Evolutionary conservation across 2,113 vertebrate genomes (phyloP).

Genomic region (Telmatochromis sp.): DNA sequence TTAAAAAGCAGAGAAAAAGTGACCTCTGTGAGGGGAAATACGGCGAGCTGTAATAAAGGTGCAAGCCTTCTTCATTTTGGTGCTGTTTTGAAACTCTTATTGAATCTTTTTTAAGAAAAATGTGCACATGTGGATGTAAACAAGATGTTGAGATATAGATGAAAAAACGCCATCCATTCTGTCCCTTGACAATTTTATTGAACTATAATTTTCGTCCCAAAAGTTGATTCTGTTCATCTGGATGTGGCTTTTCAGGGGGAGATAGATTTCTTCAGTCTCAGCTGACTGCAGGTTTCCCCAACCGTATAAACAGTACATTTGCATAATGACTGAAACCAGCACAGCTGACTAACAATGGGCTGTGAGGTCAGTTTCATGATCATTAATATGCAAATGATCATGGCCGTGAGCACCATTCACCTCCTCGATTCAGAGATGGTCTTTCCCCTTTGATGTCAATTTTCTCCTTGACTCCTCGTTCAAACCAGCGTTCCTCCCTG

Average conservation of each 20-base stretch:
- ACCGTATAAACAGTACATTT: fast-evolving
- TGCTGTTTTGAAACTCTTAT: background rate
- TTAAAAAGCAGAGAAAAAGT: background rate
- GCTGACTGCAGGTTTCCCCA: background rate
- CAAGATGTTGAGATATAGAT: background rate
- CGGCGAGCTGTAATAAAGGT: fast-evolving
- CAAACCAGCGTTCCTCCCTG: fast-evolving
- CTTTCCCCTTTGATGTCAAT: background rate
- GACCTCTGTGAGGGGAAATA: background rate
- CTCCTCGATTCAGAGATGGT: background rate
- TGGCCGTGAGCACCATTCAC: background rate
- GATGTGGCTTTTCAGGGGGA: background rate
- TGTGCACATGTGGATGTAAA: background rate
- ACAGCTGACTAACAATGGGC: background rate
- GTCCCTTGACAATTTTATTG: background rate
- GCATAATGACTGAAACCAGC: background rate
- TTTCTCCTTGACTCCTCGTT: background rate
- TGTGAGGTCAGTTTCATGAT: background rate
- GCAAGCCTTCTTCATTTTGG: background rate
- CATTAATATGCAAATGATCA: background rate
- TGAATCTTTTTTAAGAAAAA: fast-evolving
- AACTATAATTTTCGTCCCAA: background rate
- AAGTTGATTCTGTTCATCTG: background rate
- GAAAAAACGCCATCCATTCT: fast-evolving
- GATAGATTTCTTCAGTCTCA: background rate